Base-by-base conservation (phyloP, 2,888 invertebrate genomes). In the Athalia cordata region DNA sequence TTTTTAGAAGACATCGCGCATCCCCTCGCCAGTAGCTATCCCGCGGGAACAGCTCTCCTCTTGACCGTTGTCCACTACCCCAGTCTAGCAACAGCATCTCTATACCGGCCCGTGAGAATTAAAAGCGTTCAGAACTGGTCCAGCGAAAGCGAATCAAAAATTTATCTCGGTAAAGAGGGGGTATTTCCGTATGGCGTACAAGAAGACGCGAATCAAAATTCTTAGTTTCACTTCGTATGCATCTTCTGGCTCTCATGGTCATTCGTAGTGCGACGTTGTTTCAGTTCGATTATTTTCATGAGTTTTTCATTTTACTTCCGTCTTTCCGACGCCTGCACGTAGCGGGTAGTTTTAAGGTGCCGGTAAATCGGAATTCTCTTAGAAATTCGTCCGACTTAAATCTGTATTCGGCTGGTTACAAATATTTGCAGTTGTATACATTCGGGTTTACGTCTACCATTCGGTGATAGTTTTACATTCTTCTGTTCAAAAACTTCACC, bases 31-130 rank as follows among this genome's bases (percentile, higher is more conserved):
- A 50, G 64, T 75, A 77, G 57, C 80, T 59, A 75, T 62, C 83
- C 81, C 83, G 80, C 82, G 81, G 82, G 81, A 83, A 80, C 81
- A 76, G 82, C 79, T 80, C 78, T 72, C 66, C 62, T 86, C 87
- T 88, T 89, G 89, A 89, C 89, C 89, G 87, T 88, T 90, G 90
- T 89, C 90, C 90, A 89, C 86, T 88, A 86, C 86, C 87, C 85
- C 50, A 61, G 59, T n/a, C 49, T 11, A 85, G 84, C 84, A 83
- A 85, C 88, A 87, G 87, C 88, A 87, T 87, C 88, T 85, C 84
- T 72, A n/a, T 55, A 43, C 81, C 70, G 83, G 83, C 82, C 84
- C 86, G 85, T 85, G 85, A 85, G 85, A 85, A 85, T 83, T 78
- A 77, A 64, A 82, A 61, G 77, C 68, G 74, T 43, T 80, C 82